A percentile compares a stretch with the other conserved stretches of the same genome.
phyloP scores from a whole-genome alignment of 2,797 vertebrate genomes.

The Anolis apletophallus region DNA sequence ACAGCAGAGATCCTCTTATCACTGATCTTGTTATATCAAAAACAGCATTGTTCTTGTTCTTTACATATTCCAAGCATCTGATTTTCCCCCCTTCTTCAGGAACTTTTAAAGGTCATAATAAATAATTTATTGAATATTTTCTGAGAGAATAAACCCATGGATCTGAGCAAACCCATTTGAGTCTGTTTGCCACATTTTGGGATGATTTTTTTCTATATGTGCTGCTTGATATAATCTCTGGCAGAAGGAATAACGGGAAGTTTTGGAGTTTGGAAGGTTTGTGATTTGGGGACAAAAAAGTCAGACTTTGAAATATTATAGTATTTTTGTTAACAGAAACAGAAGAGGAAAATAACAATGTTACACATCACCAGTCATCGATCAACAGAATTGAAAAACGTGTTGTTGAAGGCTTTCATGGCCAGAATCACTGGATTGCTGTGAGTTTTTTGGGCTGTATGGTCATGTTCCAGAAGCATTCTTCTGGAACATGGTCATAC shows the following conservation, averaged over 20 bases:
- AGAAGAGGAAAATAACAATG: constrained; percentile 9
- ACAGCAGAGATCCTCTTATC: constrained; percentile 44
- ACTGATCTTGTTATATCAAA: constrained; percentile 14
- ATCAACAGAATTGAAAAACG: constrained; percentile 26
- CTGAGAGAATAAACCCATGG: neutral
- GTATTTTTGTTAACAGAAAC: constrained; percentile 34
- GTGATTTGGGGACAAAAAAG: constrained; percentile 35
- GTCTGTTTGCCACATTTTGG: neutral
- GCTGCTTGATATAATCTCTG: constrained; percentile 33
- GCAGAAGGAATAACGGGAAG: neutral
- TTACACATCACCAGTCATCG: constrained; percentile 25
- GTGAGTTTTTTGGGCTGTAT: too few relatives aligned
- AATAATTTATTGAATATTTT: constrained; percentile 35
- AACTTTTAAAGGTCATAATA: constrained; percentile 31
- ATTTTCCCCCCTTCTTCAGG: neutral
- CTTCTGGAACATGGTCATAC: too few relatives aligned
- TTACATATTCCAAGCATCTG: constrained; percentile 33
- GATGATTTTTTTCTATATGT: constrained; percentile 6
- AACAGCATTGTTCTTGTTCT: neutral
- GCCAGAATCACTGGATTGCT: too few relatives aligned
- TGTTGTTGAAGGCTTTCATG: too few relatives aligned
- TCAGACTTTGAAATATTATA: constrained; percentile 34
- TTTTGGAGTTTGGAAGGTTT: neutral
- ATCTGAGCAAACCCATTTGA: neutral
- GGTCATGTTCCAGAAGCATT: too few relatives aligned